These are phyloP conservation scores for Archocentrus centrarchus DNA, from an alignment of 2,113 vertebrate species.

Conservation along the genomic window DNA sequence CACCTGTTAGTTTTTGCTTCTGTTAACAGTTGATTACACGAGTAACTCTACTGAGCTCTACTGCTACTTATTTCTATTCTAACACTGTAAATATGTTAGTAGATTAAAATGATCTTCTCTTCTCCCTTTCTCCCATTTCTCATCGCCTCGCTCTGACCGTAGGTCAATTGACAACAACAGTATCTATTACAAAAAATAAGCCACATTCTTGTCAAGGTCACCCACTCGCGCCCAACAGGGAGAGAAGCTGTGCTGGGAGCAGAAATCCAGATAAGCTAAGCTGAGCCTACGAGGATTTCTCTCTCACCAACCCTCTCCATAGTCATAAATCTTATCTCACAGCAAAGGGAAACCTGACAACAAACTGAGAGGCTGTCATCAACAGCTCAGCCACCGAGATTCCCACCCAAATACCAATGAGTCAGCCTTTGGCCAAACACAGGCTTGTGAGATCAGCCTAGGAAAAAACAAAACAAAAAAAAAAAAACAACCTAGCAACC, in stretches of 20 bases:
- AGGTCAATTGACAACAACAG: conserved; percentile 78
- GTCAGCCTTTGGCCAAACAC: conserved; percentile 46
- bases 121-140: conserved; percentile 47
- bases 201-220: conserved; percentile 85
- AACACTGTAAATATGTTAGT: neutral
- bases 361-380: conserved; percentile 69
- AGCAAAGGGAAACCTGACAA: conserved; percentile 71
- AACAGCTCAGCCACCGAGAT: conserved; percentile 60
- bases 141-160: conserved; percentile 63
- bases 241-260: conserved; percentile 57
- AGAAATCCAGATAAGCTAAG: conserved; percentile 81
- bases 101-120: conserved; percentile 5
- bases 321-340: conserved; percentile 76
- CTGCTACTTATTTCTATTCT: neutral
- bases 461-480: neutral
- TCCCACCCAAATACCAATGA: conserved; percentile 66
- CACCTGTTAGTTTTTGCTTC: neutral
- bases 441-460: conserved; percentile 29
- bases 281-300: conserved; percentile 71
- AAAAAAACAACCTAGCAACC: neutral
- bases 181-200: conserved; percentile 83
- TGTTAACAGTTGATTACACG: neutral
- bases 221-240: conserved; percentile 53
- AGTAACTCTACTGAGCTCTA: neutral
- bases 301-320: conserved; percentile 57